Conservation (phyloP, 2,797 vertebrate genomes). For the Syngnathus acus region DNA sequence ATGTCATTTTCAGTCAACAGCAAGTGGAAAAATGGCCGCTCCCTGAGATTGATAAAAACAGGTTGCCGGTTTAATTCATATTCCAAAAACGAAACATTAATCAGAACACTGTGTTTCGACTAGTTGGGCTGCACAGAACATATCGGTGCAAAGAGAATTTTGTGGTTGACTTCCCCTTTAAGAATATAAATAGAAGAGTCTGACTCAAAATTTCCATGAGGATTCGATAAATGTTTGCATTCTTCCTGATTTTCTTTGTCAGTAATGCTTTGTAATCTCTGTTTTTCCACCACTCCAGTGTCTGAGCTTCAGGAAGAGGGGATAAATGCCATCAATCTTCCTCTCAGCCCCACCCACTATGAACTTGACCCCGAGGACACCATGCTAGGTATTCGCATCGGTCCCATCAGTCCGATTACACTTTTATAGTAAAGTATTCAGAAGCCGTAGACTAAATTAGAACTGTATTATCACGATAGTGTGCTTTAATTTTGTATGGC, state of each 20-base stretch:
- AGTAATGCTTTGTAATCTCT: background rate
- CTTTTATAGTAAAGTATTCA: background rate
- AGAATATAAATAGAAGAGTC: background rate
- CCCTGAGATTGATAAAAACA: too few species aligned
- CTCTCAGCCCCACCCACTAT: constrained; percentile 91
- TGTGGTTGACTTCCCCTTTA: too few species aligned
- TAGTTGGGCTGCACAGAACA: background rate
- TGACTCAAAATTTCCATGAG: background rate
- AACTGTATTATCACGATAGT: background rate
- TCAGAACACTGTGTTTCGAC: too few species aligned
- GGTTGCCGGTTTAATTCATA: too few species aligned
- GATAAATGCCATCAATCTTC: constrained; percentile 98
- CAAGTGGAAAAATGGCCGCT: too few species aligned
- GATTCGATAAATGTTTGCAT: background rate
- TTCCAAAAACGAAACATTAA: too few species aligned
- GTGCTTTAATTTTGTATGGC: too few species aligned
- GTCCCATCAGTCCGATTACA: background rate
- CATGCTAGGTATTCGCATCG: constrained; percentile 81
- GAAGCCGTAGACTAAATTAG: background rate
- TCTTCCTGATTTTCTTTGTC: background rate
- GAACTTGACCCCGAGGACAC: constrained; percentile 98
- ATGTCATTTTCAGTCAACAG: too few species aligned
- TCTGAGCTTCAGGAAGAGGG: constrained; percentile 98
- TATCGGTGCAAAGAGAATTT: too few species aligned
- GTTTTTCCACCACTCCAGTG: constrained; percentile 62